A percentile compares a stretch with the other conserved stretches of the same genome.
phyloP scores from a whole-genome alignment of 1,140 invertebrate species.

The Diploscapter pachys region DNA sequence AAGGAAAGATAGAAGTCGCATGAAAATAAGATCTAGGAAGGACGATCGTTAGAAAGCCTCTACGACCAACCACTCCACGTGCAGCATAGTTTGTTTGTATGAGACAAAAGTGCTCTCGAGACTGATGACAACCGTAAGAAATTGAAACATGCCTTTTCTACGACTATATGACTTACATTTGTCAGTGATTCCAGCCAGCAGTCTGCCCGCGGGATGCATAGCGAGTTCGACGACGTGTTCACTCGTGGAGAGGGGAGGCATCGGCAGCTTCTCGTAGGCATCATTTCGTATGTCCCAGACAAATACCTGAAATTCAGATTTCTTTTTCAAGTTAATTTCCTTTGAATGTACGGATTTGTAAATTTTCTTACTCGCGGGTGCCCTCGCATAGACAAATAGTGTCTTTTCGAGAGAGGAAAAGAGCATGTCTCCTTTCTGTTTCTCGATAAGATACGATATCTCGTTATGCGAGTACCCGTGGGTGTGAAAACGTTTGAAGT shows the following conservation, averaged over 20 bases:
- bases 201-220: conserved; percentile 6
- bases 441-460: conserved; percentile 55
- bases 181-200: conserved; percentile 17
- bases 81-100: neutral
- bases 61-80: neutral
- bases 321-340: neutral
- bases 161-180: conserved; percentile 9
- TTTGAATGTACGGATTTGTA: neutral
- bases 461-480: conserved; percentile 26
- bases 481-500: neutral
- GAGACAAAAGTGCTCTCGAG: neutral
- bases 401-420: neutral
- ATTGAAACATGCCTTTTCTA: no score
- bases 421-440: conserved; percentile 14
- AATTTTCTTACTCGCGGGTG: neutral
- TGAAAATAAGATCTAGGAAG: neutral
- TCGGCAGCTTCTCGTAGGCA: neutral
- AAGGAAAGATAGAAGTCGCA: neutral
- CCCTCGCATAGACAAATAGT: no score
- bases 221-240: conserved; percentile 14
- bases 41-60: neutral
- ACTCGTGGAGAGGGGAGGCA: neutral
- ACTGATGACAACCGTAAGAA: neutral
- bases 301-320: conserved; percentile 18
- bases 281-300: no score